A percentile compares a stretch with the other conserved stretches of the same genome.
Evolutionary conservation across 2,888 invertebrate genomes (phyloP).

Genomic region (Meganola albula): DNA sequence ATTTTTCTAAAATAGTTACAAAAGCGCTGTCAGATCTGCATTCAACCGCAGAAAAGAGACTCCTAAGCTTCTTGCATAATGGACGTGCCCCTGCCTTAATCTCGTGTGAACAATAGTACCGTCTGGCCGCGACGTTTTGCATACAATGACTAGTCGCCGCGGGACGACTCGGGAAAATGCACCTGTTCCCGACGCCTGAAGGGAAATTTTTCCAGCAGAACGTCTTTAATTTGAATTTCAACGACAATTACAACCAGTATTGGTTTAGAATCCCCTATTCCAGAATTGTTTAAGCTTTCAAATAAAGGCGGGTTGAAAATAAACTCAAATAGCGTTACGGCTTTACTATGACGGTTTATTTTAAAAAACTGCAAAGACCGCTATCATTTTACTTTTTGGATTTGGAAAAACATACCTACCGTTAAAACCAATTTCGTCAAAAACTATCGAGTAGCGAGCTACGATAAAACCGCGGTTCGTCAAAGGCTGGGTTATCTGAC

Average conservation of each 20-base stretch:
- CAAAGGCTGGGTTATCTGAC: constrained; percentile 30
- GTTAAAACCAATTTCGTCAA: constrained; percentile 21
- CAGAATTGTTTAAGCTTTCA: too few species aligned
- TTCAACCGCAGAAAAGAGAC: constrained; percentile 60
- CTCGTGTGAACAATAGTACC: constrained; percentile 64
- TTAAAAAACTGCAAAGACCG: too few species aligned
- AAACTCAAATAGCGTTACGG: too few species aligned
- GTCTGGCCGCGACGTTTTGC: constrained; percentile 68
- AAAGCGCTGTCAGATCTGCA: constrained; percentile 41
- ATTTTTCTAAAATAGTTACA: too few species aligned
- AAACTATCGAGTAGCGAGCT: constrained; percentile 28
- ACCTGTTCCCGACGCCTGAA: constrained; percentile 31
- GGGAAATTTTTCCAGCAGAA: constrained; percentile 21
- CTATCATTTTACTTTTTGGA: too few species aligned
- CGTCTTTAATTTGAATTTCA: constrained; percentile 30
- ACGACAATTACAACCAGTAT: constrained; percentile 21
- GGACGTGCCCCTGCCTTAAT: constrained; percentile 58
- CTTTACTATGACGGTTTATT: too few species aligned
- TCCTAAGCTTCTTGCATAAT: constrained; percentile 54
- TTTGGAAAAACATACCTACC: too few species aligned
- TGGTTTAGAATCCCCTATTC: constrained; percentile 8
- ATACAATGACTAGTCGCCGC: constrained; percentile 63
- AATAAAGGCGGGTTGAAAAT: too few species aligned
- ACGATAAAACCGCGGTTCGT: constrained; percentile 28
- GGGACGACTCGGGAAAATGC: constrained; percentile 40